Evolutionary conservation across 1,140 invertebrate species (phyloP), one percentile per base, ranked within the genome.

Genomic region (Pentalonia nigronervosa): DNA sequence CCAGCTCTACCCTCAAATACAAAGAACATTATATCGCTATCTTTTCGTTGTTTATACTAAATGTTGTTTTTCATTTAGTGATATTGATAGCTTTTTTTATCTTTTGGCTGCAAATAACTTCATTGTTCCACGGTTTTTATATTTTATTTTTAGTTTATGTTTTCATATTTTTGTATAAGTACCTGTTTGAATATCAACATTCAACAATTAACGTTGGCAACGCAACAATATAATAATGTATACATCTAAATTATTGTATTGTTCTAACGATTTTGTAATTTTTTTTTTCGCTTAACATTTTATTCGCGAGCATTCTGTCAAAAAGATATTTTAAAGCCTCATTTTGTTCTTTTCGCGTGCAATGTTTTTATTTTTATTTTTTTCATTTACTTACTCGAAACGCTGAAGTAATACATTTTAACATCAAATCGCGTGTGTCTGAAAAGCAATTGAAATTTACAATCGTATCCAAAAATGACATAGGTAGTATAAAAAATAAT

Each of bases 141-240:
- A 36, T 83, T 83, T 83, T 83, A 83, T 83, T 83, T 83, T 83
- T 83, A 34, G 76, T 83, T 23, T 36, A 2, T 36, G 34, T 36
- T 83, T 83, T 36, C 7, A 23, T 36, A 8, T 83, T 36, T 83
- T 83, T 83, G 41, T 41, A 36, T 83, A 36, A 2, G 20, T 83
- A 83, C 76, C 76, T 83, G 34, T 83, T 83, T 36, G 76, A 83
- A 83, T 20, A 36, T 83, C 76, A 23, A 83, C n/a, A 36, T 83
- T 36, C 76, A 36, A 83, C 76, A 36, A 83, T 83, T 83, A 83
- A 83, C 76, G 21, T 36, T 83, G 76, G 76, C n/a, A 83, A 83
- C 8, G n/a, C 8, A 36, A 83, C 76, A 83, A 36, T 34, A 81
- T 21, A 83, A 83, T 20, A 36, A 36, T 83, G 34, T 83, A n/a